Evolutionary conservation across 2,888 invertebrate genomes (phyloP), one percentile per base, ranked within the genome.

Genomic region (Xestobium rufovillosum): DNA sequence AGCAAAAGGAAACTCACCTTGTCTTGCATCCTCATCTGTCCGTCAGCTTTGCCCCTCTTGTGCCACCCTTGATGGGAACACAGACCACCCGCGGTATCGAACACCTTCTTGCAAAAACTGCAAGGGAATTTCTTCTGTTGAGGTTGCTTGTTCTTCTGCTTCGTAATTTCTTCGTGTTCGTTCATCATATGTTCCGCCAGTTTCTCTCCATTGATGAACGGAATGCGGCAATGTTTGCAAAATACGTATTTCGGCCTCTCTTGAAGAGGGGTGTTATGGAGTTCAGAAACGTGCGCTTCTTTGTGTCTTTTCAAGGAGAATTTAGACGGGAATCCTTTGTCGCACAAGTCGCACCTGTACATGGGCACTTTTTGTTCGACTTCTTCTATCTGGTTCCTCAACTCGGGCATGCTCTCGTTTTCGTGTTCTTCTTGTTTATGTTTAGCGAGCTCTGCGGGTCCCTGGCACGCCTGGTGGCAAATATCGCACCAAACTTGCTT

Each of bases 61-160:
- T 63, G 80, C 77, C 57, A 80, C 52, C 69, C 77, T 60, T 58
- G 73, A 60, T 73, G 81, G 57, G 66, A 78, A 36, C 75, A 74
- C 29, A 80, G 55, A 10, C 80, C 80, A 3, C 70, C 59, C 1
- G 74, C 71, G 1, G 76, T 75, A 39, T 65, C 68, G 38, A 80
- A 72, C 0, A 67, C 67, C 51, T 79, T 81, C 2, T 73, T 73
- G 47, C 81, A 82, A 28, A 79, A 66, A 47, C 73, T 73, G 48
- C 81, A 81, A 51, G 71, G 68, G 50, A 73, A 72, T 16, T 45
- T 38, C 17, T 42, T 51, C 3, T 38, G 41, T 10, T 44, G 41
- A 2, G 39, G 31, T 33, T 45, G 48, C 3, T 32, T 23, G 34
- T 46, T 44, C 30, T 31, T 40, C 2, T 17, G 14, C 32, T 53